Evolutionary conservation across 1,140 invertebrate genomes (phyloP).

Genomic region (Caerostris extrusa): DNA sequence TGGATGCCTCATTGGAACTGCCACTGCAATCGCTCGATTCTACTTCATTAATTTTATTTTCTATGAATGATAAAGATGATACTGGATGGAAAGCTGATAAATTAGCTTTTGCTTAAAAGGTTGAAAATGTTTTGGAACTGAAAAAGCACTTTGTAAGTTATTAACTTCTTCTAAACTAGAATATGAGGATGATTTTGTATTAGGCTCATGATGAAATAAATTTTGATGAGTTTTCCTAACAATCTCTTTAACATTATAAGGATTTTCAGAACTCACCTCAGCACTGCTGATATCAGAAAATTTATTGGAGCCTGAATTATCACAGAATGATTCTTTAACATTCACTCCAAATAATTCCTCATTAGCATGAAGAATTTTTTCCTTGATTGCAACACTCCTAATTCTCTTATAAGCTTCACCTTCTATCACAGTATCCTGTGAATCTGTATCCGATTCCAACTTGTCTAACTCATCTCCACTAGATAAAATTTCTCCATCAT

Average conservation of each 20-base stretch:
- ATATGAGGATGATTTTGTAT: not conserved
- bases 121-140: constrained; percentile 41
- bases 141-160: constrained; percentile 38
- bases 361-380: constrained; percentile 79
- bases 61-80: constrained; percentile 46
- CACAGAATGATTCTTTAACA: constrained; percentile 48
- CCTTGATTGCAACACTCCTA: constrained; percentile 78
- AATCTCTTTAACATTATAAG: not conserved
- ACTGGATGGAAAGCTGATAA: constrained; percentile 59
- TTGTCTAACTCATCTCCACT: constrained; percentile 78
- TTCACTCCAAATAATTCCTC: constrained; percentile 71
- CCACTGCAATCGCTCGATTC: constrained; percentile 7
- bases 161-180: constrained; percentile 39
- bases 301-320: constrained; percentile 1
- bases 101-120: constrained; percentile 27
- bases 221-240: not conserved
- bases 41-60: constrained; percentile 45
- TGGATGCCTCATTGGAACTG: not conserved
- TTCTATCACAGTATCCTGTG: constrained; percentile 79
- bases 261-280: constrained; percentile 22
- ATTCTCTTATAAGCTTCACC: constrained; percentile 78
- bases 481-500: constrained; percentile 75
- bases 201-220: constrained; percentile 14
- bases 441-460: constrained; percentile 78
- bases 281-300: not conserved